Base-by-base conservation (phyloP, 2,797 vertebrate genomes). In the Trachops cirrhosus region DNA sequence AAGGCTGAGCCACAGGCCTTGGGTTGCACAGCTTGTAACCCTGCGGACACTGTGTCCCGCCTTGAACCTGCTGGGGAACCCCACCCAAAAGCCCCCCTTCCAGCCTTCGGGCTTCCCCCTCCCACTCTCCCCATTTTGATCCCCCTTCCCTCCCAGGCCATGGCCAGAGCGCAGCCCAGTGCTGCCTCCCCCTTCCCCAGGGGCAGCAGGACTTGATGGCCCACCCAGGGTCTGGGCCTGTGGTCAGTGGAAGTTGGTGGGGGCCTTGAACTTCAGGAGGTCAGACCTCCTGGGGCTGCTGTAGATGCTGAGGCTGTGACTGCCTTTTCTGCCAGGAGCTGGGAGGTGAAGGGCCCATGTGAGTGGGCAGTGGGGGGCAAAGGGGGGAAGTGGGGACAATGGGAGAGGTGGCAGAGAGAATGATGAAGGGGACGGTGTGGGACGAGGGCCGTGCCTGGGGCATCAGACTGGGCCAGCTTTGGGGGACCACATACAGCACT, bases 61-160 rank as follows among this genome's bases (percentile, higher is more conserved):
- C 87, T 92, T 7, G 4, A 70, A 52, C 68, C 73, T 57, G 75
- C 29, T 0, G 97, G 97, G 94, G 89, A 97, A 96, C 89, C 93
- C 97, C 97, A 90, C 70, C 95, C 94, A 94, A 97, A 97, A 96
- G 82, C 92, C 64, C 95, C 95, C 91, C 57, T 73, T 26, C 50
- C 57, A 6, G 78, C 18, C 32, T 73, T 73, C 0, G 91, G 96
- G 83, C 86, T 97, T 96, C 91, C 95, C 96, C 96, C 91, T 93
- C 91, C 97, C 46, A 95, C 93, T 92, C 57, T 78, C 67, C 50
- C n/a, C 37, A 73, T 39, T 73, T 85, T 62, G 90, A 37, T 15
- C 32, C n/a, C 57, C 52, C 18, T 37, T 62, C 46, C 59, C 59
- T 71, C 32, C 89, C 44, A 19, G 50, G 19, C 48, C 32, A 9